Evolutionary conservation across 2,113 vertebrate species (phyloP), one percentile per base, ranked within the genome.

Genomic region (Xiphias gladius): DNA sequence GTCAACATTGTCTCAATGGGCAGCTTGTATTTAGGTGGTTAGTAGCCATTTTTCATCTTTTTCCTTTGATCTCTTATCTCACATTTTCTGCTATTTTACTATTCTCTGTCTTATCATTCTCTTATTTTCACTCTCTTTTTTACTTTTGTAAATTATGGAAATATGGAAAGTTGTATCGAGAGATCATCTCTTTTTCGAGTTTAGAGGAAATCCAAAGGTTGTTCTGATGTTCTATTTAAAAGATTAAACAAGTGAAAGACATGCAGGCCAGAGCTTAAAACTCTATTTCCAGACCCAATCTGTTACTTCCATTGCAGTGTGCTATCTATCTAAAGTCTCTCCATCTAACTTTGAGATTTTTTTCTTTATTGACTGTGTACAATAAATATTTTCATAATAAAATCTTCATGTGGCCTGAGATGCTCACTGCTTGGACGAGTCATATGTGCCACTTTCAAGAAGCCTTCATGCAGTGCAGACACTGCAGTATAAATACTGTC

Each of bases 231-330:
- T 75, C 26, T 70, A 43, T 43, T 64, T 41, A 13, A 84, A 68
- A 58, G 4, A 24, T 48, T 70, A 35, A 35, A 46, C 43, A 65
- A 72, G 24, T 50, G 5, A 46, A 84, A 81, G 32, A 77, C 28
- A 22, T 63, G 26, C 20, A 20, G 11, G 43, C 43, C 64, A 90
- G 59, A 14, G 50, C 52, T 63, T 41, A 17, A 77, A 46, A 48
- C 41, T 59, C 26, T 76, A 80, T 86, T 83, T 77, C 26, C 13
- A 37, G 20, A 64, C 7, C 22, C 74, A 66, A 79, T 86, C 84
- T 73, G 71, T 59, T 84, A 68, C 37, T 68, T 61, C 58, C 37
- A 58, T 69, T 35, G n/a, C 46, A 66, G 28, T 39, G 62, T 59
- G 37, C 28, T 37, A 35, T 74, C 64, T 80, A 66, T 64, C 37